These are phyloP conservation scores for Eudemis profundana DNA, from an alignment of 2,888 invertebrate species.

Conservation along the genomic window DNA sequence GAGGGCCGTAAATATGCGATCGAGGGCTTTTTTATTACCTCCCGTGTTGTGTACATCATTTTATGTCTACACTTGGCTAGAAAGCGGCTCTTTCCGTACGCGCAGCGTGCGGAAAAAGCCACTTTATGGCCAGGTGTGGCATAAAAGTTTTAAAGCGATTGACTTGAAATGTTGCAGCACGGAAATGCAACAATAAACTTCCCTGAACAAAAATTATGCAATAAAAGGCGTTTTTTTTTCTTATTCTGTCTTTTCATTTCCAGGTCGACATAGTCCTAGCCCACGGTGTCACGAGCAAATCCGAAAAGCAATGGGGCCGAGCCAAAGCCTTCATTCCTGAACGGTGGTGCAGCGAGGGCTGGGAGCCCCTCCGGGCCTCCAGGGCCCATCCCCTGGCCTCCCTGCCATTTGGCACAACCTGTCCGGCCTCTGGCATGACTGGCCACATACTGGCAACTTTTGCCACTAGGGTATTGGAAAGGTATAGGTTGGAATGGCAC, in stretches of 20 bases:
- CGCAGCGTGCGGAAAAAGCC: too few species aligned
- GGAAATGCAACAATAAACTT: too few species aligned
- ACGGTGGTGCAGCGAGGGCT: constrained; percentile 71
- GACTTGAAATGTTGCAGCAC: too few species aligned
- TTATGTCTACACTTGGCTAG: too few species aligned
- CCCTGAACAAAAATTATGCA: too few species aligned
- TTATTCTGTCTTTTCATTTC: constrained; percentile 30
- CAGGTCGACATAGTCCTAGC: constrained; percentile 80
- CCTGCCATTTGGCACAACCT: constrained; percentile 72
- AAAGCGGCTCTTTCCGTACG: too few species aligned
- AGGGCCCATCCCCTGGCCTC: constrained; percentile 71
- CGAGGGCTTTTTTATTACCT: too few species aligned
- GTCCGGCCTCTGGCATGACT: constrained; percentile 69
- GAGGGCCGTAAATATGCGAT: too few species aligned
- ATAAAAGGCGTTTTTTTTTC: too few species aligned
- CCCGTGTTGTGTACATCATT: too few species aligned
- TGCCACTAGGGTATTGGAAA: constrained; percentile 65
- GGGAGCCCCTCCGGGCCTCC: constrained; percentile 68
- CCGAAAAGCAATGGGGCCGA: constrained; percentile 73
- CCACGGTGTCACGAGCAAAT: constrained; percentile 73
- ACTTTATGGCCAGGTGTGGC: too few species aligned
- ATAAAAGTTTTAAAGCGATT: too few species aligned
- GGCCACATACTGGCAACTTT: constrained; percentile 66
- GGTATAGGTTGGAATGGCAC: constrained; percentile 79
- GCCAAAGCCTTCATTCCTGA: constrained; percentile 76